Percentiles rank a stretch among this genome's conserved stretches.
These are phyloP conservation scores for Decapterus maruadsi DNA, from an alignment of 2,797 vertebrate genomes.

Conservation along the genomic window DNA sequence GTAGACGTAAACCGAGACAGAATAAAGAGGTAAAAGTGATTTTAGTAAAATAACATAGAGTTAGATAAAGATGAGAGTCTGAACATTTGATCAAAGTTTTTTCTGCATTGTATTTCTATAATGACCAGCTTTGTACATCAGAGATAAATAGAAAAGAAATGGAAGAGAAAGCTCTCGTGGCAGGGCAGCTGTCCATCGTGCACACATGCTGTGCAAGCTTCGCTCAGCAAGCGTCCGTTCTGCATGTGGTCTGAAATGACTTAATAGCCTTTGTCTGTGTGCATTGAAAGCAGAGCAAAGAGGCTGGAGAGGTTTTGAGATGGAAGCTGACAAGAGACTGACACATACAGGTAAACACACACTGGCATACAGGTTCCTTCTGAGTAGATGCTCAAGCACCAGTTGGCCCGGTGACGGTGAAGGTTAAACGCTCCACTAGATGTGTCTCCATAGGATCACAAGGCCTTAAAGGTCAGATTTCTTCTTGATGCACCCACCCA, in stretches of 20 bases:
- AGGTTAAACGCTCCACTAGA: background rate
- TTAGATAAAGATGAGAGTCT: background rate
- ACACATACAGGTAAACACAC: slow-evolving; percentile 3
- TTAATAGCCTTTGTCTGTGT: slow-evolving; percentile 35
- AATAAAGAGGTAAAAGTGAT: background rate
- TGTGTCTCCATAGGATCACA: background rate
- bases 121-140: background rate
- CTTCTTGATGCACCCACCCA: background rate
- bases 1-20: background rate
- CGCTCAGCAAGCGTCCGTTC: slow-evolving; percentile 2
- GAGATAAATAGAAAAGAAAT: slow-evolving; percentile 3
- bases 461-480: slow-evolving; percentile 21
- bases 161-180: background rate
- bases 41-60: background rate
- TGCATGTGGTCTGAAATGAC: slow-evolving; percentile 29
- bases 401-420: background rate
- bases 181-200: slow-evolving; percentile 18
- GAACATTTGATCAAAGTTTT: too few relatives aligned
- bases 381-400: background rate
- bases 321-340: slow-evolving; percentile 6
- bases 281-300: slow-evolving; percentile 10
- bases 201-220: slow-evolving; percentile 24
- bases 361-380: background rate
- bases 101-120: background rate
- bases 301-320: background rate